Evolutionary conservation across 2,113 vertebrate genomes (phyloP).

Genomic region (Aphelocoma coerulescens): DNA sequence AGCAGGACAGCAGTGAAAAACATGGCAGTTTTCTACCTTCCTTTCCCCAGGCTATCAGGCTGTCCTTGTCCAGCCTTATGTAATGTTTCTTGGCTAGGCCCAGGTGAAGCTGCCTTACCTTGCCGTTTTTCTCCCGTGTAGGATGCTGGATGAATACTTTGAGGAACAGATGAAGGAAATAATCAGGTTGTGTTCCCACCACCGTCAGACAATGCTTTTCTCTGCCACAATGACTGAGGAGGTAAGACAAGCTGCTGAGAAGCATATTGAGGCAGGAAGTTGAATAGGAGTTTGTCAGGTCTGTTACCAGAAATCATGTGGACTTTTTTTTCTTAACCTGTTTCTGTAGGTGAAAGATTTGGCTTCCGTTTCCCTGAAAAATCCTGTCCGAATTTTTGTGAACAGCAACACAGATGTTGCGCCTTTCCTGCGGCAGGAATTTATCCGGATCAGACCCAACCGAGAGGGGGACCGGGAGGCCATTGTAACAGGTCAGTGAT

Average conservation of each 20-base stretch:
- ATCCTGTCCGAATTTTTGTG: constrained; percentile 90
- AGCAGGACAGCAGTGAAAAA: background rate
- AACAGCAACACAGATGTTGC: constrained; percentile 98
- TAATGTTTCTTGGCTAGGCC: background rate
- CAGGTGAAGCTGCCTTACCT: background rate
- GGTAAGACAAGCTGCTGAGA: constrained; percentile 63
- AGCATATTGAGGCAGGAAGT: background rate
- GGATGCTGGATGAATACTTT: constrained; percentile 98
- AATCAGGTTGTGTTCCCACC: constrained; percentile 89
- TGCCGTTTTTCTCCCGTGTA: constrained; percentile 13
- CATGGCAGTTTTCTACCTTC: background rate
- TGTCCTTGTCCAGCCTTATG: background rate
- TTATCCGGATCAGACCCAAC: constrained; percentile 87
- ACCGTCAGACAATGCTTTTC: constrained; percentile 96
- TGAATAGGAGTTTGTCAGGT: background rate
- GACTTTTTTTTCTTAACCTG: background rate
- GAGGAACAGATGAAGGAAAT: constrained; percentile 99
- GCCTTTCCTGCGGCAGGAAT: constrained; percentile 93
- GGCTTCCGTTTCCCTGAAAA: constrained; percentile 91
- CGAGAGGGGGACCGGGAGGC: constrained; percentile 93
- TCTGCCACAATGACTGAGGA: constrained; percentile 97
- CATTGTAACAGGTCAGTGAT: constrained; percentile 83
- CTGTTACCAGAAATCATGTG: background rate
- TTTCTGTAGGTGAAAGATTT: constrained; percentile 89
- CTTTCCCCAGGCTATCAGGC: background rate